Evolutionary conservation across 2,797 vertebrate genomes (phyloP), one percentile per base, ranked within the genome.

Genomic region (Micrastur ruficollis): DNA sequence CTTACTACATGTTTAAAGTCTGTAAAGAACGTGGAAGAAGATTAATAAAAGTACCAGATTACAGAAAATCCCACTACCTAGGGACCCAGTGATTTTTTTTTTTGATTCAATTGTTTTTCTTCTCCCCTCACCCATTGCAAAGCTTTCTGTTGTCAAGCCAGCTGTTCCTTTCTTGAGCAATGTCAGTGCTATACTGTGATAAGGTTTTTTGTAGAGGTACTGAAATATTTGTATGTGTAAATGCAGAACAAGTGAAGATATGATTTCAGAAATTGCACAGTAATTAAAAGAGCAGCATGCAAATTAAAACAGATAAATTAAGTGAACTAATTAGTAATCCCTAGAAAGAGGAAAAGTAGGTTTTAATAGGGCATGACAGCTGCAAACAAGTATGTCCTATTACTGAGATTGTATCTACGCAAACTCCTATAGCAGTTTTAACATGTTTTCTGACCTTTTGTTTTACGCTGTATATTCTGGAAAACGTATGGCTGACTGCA

Each of bases 291-390:
- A 94, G 86, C 90, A 96, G 93, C 70, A 58, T 86, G 86, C 87
- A 96, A 97, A 97, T 97, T 93, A 94, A 95, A 93, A 70, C 72
- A 96, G 90, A 86, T 97, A 96, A 96, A 97, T 97, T 91, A 96
- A 97, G 86, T 86, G 85, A 95, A 93, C 93, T 93, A 92, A 96
- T 97, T 86, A 95, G 83, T 94, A 95, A 96, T 86, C 75, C 78
- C 80, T 90, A 90, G 80, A 76, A 89, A 63, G 83, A 96, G 81
- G 71, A 91, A 95, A 94, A 80, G 92, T 66, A 42, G 65, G 71
- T 82, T 71, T 96, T 85, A 95, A 40, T 56, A 93, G 92, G 68
- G 89, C 89, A 44, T 86, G 88, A 85, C 91, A 97, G 90, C 96
- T 95, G 90, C 94, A 93, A 92, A 85, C 78, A 85, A 93, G 80